Percentiles rank a stretch among this genome's conserved stretches.
phyloP scores from a whole-genome alignment of 2,888 invertebrate genomes.

The Schrankia costaestrigalis region DNA sequence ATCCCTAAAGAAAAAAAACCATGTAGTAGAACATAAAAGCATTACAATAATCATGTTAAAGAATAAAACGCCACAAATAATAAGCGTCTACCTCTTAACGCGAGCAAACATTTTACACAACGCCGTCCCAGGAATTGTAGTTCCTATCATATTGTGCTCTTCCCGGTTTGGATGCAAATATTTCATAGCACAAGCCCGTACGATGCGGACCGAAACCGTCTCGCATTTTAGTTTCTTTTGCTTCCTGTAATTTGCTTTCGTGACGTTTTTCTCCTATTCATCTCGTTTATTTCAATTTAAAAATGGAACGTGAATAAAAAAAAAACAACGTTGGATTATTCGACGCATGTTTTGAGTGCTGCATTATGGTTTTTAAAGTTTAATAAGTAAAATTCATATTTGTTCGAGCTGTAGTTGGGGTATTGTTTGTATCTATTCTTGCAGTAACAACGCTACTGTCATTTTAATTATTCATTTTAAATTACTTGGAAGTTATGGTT shows the following conservation, averaged over 20 bases:
- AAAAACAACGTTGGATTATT: constrained; percentile 46
- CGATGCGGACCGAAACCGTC: too few relatives aligned
- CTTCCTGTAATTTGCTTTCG: constrained; percentile 66
- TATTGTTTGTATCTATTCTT: too few relatives aligned
- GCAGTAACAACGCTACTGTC: too few relatives aligned
- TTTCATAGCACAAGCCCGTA: constrained; percentile 66
- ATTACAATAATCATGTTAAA: too few relatives aligned
- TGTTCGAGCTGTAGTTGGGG: too few relatives aligned
- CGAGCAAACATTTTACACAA: constrained; percentile 53
- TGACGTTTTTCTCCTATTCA: constrained; percentile 50
- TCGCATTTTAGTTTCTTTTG: constrained; percentile 63
- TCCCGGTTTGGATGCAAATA: constrained; percentile 74
- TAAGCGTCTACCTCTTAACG: constrained; percentile 44
- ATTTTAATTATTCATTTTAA: too few relatives aligned
- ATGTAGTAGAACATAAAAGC: too few relatives aligned
- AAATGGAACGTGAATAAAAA: constrained; percentile 54
- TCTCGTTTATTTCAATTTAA: constrained; percentile 61
- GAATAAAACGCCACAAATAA: too few relatives aligned
- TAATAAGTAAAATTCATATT: constrained; percentile 26
- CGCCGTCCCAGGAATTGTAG: constrained; percentile 53
- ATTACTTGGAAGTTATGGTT: too few relatives aligned
- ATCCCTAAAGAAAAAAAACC: too few relatives aligned
- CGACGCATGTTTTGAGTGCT: constrained; percentile 21
- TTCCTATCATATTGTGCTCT: constrained; percentile 70
- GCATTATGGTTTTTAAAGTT: constrained; percentile 23